A percentile compares a stretch with the other conserved stretches of the same genome.
phyloP scores from a whole-genome alignment of 2,113 vertebrate genomes.

The Drymodes brunneopygia region DNA sequence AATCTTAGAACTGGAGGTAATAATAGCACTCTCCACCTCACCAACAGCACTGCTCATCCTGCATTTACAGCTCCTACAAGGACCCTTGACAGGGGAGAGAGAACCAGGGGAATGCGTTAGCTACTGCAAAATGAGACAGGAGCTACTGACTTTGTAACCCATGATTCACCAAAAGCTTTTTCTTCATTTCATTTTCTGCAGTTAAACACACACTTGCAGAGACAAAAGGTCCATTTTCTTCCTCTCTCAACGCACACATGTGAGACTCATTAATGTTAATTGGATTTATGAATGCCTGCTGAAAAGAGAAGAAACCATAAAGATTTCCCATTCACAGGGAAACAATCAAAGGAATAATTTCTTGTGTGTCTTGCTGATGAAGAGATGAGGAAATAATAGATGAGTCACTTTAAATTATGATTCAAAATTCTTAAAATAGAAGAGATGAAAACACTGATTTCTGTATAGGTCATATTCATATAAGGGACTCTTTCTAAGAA shows the following conservation, averaged over 20 bases:
- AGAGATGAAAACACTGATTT: not conserved
- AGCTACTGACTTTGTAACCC: not conserved
- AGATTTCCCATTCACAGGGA: not conserved
- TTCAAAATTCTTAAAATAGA: slow-evolving; percentile 50
- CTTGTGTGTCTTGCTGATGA: not conserved
- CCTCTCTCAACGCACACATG: not conserved
- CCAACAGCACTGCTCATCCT: not conserved
- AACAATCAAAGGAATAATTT: slow-evolving; percentile 43
- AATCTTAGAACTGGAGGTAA: not conserved
- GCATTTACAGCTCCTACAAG: not conserved
- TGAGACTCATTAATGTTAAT: slow-evolving; percentile 33
- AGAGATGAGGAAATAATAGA: slow-evolving; percentile 33
- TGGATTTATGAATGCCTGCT: slow-evolving; percentile 20
- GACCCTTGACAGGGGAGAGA: not conserved
- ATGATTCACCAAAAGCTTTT: not conserved
- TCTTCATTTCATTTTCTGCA: not conserved
- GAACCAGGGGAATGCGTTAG: not conserved
- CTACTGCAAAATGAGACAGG: not conserved
- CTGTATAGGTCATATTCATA: not conserved
- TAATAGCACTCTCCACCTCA: not conserved
- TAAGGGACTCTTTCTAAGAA: slow-evolving; percentile 19
- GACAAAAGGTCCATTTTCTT: not conserved
- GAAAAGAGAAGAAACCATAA: not conserved
- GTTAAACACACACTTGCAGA: not conserved
- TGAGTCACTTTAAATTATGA: slow-evolving; percentile 46